phyloP scores from a whole-genome alignment of 2,113 vertebrate species.

The Pimephales promelas region DNA sequence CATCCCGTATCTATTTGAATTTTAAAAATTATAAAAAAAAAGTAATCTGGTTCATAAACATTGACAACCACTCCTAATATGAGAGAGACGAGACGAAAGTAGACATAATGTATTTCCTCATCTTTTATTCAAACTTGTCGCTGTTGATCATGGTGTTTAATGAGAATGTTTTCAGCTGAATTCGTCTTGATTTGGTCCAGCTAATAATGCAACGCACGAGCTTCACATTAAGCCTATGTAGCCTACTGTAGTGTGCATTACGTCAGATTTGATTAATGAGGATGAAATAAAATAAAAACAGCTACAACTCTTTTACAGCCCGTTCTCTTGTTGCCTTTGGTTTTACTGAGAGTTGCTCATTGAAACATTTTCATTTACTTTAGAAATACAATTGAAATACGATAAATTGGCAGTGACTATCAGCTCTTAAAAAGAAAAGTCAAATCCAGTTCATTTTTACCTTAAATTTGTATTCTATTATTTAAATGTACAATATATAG shows the following conservation, averaged over 20 bases:
- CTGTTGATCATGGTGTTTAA: neutral
- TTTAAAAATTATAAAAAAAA: too few relatives aligned
- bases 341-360: constrained; percentile 33
- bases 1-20: too few relatives aligned
- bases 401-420: constrained; percentile 52
- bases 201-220: neutral
- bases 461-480: constrained; percentile 17
- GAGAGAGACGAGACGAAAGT: neutral
- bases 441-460: constrained; percentile 32
- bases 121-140: constrained; percentile 3
- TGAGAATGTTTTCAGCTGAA: neutral
- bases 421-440: constrained; percentile 4
- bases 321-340: constrained; percentile 38
- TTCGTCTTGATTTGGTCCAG: constrained; percentile 16
- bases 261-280: neutral
- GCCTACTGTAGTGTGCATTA: neutral
- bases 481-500: constrained; percentile 29
- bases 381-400: constrained; percentile 35
- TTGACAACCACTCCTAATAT: too few relatives aligned
- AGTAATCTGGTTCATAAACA: too few relatives aligned
- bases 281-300: neutral
- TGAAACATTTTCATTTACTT: constrained; percentile 20
- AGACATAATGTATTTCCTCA: neutral
- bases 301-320: neutral
- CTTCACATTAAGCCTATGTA: neutral